Conservation (phyloP, 2,113 vertebrate species). For the Beaufortia kweichowensis region DNA sequence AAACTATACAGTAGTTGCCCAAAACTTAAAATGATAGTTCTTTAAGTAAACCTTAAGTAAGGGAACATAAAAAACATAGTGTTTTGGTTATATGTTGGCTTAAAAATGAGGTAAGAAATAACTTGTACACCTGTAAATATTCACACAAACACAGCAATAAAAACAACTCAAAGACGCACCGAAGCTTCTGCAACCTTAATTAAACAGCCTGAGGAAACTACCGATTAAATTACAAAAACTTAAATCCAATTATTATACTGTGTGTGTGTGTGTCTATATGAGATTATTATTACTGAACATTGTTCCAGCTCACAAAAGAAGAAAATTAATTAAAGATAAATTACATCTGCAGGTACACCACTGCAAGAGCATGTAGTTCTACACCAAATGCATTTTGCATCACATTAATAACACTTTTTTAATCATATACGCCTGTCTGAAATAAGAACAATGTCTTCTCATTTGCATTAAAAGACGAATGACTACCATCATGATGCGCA, state of each 20-base stretch:
- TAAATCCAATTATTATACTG: constrained; percentile 17
- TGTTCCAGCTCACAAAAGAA: constrained; percentile 9
- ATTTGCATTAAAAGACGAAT: constrained; percentile 33
- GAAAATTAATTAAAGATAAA: constrained; percentile 39
- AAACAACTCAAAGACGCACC: constrained; percentile 14
- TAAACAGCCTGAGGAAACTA: constrained; percentile 33
- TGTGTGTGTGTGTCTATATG: constrained; percentile 26
- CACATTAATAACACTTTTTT: constrained; percentile 8
- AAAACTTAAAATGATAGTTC: too few relatives aligned
- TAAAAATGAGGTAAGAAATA: too few relatives aligned
- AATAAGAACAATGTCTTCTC: constrained; percentile 9
- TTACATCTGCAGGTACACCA: constrained; percentile 19
- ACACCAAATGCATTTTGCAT: not conserved
- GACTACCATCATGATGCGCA: constrained; percentile 29
- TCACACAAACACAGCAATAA: constrained; percentile 10
- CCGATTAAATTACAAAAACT: constrained; percentile 41
- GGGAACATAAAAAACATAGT: not conserved
- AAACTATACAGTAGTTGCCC: too few relatives aligned
- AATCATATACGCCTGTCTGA: constrained; percentile 30
- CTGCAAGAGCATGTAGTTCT: not conserved
- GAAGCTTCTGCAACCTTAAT: constrained; percentile 25
- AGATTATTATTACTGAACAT: not conserved
- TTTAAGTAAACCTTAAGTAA: not conserved
- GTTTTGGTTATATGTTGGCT: not conserved
- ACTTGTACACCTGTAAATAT: not conserved